Percentiles rank a stretch among this genome's conserved stretches.
Conservation (phyloP, 2,113 vertebrate species). For the Triplophysa dalaica region DNA sequence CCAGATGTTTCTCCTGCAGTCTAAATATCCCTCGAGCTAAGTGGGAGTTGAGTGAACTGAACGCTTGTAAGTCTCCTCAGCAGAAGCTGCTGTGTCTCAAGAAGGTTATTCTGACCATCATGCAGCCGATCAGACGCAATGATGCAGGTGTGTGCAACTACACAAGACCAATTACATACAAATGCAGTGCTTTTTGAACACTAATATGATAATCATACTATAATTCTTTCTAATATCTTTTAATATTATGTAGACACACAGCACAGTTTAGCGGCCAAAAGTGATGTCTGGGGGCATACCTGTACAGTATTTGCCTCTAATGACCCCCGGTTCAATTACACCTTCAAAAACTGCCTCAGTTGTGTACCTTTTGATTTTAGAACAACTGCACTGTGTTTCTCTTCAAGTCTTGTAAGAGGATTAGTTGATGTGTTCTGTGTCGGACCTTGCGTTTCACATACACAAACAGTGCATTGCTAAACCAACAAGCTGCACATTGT, state of each 20-base stretch:
- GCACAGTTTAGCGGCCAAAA: too few species aligned
- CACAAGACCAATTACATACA: neutral
- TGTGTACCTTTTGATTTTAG: too few species aligned
- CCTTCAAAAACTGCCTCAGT: too few species aligned
- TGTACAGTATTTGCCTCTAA: too few species aligned
- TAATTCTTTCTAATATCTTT: neutral
- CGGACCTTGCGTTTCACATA: constrained; percentile 55
- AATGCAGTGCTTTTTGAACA: neutral
- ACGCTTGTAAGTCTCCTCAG: constrained; percentile 88
- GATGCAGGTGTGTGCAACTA: constrained; percentile 74
- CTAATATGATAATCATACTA: neutral
- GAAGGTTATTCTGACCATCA: constrained; percentile 84
- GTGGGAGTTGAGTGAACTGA: constrained; percentile 87
- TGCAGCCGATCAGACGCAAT: constrained; percentile 79
- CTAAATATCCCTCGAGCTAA: constrained; percentile 92
- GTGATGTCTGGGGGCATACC: too few species aligned
- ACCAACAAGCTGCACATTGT: constrained; percentile 48
- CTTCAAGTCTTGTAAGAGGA: constrained; percentile 46
- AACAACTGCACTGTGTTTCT: neutral
- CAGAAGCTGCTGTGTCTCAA: constrained; percentile 91
- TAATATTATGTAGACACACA: too few species aligned
- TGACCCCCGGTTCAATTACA: too few species aligned
- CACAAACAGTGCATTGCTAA: constrained; percentile 19
- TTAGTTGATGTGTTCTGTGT: constrained; percentile 43
- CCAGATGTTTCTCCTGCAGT: constrained; percentile 64